These are phyloP conservation scores for Epinephelus lanceolatus DNA, from an alignment of 2,113 vertebrate species.

Conservation along the genomic window DNA sequence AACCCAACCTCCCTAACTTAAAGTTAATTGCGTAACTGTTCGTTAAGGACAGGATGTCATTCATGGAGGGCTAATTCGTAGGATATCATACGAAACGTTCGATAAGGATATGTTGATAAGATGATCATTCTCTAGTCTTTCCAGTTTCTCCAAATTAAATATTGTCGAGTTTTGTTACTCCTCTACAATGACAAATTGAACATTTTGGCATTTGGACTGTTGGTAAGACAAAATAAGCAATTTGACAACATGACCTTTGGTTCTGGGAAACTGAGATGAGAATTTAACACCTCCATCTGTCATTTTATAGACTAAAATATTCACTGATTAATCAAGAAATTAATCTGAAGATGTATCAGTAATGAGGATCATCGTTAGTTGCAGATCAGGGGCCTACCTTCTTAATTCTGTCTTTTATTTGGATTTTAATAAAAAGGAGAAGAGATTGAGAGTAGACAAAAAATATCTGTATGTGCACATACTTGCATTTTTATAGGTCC, in stretches of 20 bases:
- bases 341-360: neutral
- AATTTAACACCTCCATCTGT: neutral
- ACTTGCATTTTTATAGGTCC: constrained; percentile 32
- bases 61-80: too few relatives aligned
- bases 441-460: constrained; percentile 23
- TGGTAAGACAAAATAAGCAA: neutral
- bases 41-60: too few relatives aligned
- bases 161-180: neutral
- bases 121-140: neutral
- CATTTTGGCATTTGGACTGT: neutral
- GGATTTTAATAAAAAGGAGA: neutral
- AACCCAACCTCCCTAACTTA: too few relatives aligned
- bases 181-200: neutral
- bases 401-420: neutral
- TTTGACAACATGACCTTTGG: neutral
- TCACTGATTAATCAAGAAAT: neutral
- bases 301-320: neutral
- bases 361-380: neutral
- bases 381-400: neutral
- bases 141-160: neutral
- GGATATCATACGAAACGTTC: too few relatives aligned
- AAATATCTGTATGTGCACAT: constrained; percentile 5
- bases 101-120: too few relatives aligned
- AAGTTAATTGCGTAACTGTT: too few relatives aligned
- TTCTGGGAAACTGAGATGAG: neutral